phyloP scores from a whole-genome alignment of 2,888 invertebrate species.

The Harmothoe impar region DNA sequence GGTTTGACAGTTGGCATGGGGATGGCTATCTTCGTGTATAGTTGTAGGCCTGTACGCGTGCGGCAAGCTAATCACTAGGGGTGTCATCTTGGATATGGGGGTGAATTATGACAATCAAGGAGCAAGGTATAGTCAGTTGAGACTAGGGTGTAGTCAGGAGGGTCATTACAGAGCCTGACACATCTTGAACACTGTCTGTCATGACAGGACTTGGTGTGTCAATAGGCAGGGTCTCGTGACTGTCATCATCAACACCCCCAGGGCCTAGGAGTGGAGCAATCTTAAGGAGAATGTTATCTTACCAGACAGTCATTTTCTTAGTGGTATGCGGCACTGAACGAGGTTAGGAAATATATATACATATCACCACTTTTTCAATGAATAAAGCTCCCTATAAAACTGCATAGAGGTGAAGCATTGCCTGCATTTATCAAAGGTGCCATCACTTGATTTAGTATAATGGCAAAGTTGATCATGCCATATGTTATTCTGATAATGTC shows the following conservation, averaged over 20 bases:
- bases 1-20: too few relatives aligned
- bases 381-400: too few relatives aligned
- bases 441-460: too few relatives aligned
- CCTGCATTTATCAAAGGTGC: too few relatives aligned
- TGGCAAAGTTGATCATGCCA: too few relatives aligned
- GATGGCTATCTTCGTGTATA: neutral
- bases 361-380: too few relatives aligned
- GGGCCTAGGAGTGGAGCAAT: neutral
- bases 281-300: neutral
- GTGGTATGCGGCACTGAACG: too few relatives aligned
- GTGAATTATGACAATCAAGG: neutral
- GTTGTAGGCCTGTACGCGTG: neutral
- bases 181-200: neutral
- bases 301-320: neutral
- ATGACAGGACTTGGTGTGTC: neutral
- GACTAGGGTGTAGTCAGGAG: neutral
- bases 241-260: conserved; percentile 11
- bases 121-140: neutral
- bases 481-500: too few relatives aligned
- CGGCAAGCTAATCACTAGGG: conserved; percentile 1
- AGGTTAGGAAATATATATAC: too few relatives aligned
- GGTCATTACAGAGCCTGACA: neutral
- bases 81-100: neutral
- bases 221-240: neutral
- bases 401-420: too few relatives aligned